Base-by-base conservation (phyloP, 2,888 invertebrate species). In the Tenthredo livida region DNA sequence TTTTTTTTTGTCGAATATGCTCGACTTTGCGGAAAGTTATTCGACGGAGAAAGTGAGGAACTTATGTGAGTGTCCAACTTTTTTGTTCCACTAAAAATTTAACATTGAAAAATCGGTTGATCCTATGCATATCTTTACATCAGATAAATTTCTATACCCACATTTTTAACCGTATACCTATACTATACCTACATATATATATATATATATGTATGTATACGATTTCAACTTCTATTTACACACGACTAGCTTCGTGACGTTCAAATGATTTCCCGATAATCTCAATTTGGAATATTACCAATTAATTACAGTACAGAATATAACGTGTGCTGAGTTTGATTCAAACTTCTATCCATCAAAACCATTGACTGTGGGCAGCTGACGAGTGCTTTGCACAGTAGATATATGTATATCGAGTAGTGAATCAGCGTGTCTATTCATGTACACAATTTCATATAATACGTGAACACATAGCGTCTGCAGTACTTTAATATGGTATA, bases 251-350 rank as follows among this genome's bases (percentile, higher is more conserved):
- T 43, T 5, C 73, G 5, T 17, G 77, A 25, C 50, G 50, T 77
- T 50, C 33, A 2, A 77, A 47, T 33, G 29, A 54, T 54, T 47
- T 15, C 50, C 50, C 54, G 77, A 33, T 77, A 33, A 33, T 77
- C 77, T 54, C 54, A 54, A 77, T 77, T 77, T 29, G 33, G 50
- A 77, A 77, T 77, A 77, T 77, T 77, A 33, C 77, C 77, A 77
- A 77, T 77, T 77, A 77, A 77, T 77, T 47, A 77, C 77, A 17
- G 17, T 43, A 47, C 21, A 47, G 15, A 33, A 17, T 10, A 61
- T 10, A 21, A 5, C 33, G 29, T 29, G 67, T 67, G 25, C 37
- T 5, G 5, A 17, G 67, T 67, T 67, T 33, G 33, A 67, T 67
- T 17, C 67, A 33, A 67, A 67, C 67, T 67, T 33, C 33, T 67